A percentile compares a stretch with the other conserved stretches of the same genome.
phyloP scores from a whole-genome alignment of 2,888 invertebrate species.

The Argyra leucocephala region DNA sequence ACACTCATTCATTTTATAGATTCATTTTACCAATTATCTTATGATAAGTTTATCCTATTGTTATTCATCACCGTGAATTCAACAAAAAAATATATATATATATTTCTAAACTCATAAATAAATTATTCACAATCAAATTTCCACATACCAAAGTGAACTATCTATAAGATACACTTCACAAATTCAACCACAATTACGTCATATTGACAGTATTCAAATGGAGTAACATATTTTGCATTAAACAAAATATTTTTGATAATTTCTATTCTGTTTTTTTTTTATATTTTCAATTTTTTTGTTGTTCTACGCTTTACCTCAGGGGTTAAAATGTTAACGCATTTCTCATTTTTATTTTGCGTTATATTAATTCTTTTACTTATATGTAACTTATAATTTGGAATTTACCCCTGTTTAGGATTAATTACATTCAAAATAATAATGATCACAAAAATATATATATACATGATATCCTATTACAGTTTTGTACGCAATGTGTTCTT shows the following conservation, averaged over 20 bases:
- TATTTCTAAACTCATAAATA: no score
- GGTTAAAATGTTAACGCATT: background rate
- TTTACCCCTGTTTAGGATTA: background rate
- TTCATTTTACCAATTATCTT: no score
- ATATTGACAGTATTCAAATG: background rate
- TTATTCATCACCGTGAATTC: no score
- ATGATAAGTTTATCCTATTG: no score
- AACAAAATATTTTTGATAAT: no score
- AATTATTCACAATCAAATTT: no score
- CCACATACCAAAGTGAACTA: no score
- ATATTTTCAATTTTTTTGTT: background rate
- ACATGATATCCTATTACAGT: no score
- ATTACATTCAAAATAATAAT: background rate
- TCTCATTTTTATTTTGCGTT: background rate
- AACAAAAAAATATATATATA: no score
- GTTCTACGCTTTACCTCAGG: background rate
- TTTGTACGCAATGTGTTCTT: no score
- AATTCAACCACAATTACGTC: background rate
- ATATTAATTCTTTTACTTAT: background rate
- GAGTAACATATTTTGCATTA: background rate
- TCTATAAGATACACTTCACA: no score
- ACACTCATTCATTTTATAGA: no score
- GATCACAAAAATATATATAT: background rate
- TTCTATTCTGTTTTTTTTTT: background rate
- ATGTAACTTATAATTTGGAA: background rate